These are phyloP conservation scores for Papilio machaon DNA, from an alignment of 1,140 invertebrate genomes.

Conservation along the genomic window DNA sequence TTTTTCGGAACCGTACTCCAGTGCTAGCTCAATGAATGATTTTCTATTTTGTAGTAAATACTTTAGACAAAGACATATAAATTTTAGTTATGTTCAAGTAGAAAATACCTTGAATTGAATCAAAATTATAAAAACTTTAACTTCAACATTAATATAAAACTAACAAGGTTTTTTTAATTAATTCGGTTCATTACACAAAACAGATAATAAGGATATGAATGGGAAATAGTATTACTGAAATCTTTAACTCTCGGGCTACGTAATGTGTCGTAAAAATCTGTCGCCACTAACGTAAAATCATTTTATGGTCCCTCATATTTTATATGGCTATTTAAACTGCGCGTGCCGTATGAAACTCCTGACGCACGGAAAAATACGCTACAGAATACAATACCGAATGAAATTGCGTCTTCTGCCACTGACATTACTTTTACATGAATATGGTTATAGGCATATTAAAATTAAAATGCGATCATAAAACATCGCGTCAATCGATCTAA, in stretches of 20 bases:
- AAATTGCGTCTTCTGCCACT: conserved; percentile 18
- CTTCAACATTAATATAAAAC: no score
- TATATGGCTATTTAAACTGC: conserved; percentile 47
- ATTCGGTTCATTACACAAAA: not conserved
- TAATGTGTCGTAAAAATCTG: conserved; percentile 50
- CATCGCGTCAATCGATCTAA: not conserved
- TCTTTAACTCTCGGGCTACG: conserved; percentile 16
- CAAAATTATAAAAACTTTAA: no score
- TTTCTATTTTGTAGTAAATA: no score
- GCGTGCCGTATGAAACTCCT: conserved; percentile 35
- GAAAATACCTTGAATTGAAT: no score
- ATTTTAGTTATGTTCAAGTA: no score
- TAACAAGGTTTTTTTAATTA: not conserved
- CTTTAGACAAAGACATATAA: no score
- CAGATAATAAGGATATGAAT: not conserved
- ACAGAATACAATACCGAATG: not conserved
- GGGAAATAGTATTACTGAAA: not conserved
- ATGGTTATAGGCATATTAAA: conserved; percentile 10
- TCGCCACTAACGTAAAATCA: conserved; percentile 52
- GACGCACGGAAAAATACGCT: conserved; percentile 25
- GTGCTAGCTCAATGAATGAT: no score
- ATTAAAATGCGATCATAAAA: conserved; percentile 5
- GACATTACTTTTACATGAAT: conserved; percentile 2
- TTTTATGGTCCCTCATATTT: conserved; percentile 50
- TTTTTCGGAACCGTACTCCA: no score